These are phyloP conservation scores for Rhagoletis pomonella DNA, from an alignment of 1,140 invertebrate species.

Conservation along the genomic window DNA sequence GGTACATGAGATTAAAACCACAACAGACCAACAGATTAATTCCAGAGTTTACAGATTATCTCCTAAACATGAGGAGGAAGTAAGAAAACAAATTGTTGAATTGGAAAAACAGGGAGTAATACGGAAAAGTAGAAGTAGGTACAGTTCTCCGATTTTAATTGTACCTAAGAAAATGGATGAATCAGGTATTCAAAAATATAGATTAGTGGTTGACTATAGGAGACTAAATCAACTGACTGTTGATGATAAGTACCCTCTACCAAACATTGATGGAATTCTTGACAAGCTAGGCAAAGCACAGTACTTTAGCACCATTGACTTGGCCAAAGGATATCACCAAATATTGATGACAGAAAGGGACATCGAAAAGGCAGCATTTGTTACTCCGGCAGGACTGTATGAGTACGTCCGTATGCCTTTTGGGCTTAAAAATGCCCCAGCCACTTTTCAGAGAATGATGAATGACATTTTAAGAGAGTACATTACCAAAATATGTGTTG, in stretches of 20 bases:
- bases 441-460: constrained; percentile 58
- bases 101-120: too few relatives aligned
- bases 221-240: not conserved
- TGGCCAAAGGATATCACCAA: not conserved
- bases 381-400: not conserved
- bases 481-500: constrained; percentile 56
- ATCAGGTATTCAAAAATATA: too few relatives aligned
- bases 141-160: too few relatives aligned
- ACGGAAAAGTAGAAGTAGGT: too few relatives aligned
- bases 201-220: too few relatives aligned
- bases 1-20: too few relatives aligned
- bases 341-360: constrained; percentile 6
- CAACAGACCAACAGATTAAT: too few relatives aligned
- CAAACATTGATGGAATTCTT: not conserved
- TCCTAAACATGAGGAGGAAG: too few relatives aligned
- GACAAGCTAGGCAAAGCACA: not conserved
- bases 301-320: not conserved
- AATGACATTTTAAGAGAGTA: constrained; percentile 55
- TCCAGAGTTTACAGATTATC: too few relatives aligned
- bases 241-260: not conserved
- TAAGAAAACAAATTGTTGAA: too few relatives aligned
- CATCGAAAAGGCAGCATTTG: not conserved
- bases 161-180: too few relatives aligned
- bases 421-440: constrained; percentile 58
- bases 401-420: constrained; percentile 49